Conservation (phyloP, 2,888 invertebrate genomes). For the Belgica antarctica region DNA sequence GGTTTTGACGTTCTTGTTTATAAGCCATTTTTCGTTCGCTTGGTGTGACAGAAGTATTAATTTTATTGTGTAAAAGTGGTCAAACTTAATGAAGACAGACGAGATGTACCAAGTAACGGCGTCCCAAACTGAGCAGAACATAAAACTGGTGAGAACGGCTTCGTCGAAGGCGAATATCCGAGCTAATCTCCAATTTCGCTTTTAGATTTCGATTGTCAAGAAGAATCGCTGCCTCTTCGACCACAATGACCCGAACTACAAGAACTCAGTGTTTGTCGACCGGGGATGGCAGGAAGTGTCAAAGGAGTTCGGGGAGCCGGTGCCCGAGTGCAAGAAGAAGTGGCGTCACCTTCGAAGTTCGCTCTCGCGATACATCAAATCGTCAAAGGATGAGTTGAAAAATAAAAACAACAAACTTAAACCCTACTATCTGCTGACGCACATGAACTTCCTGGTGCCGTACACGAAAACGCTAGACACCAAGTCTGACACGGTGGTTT, state of each 20-base stretch:
- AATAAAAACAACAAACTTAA: slow-evolving; percentile 40
- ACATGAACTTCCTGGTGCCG: slow-evolving; percentile 55
- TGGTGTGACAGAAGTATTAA: neutral
- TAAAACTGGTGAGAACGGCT: slow-evolving; percentile 20
- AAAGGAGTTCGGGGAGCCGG: slow-evolving; percentile 25
- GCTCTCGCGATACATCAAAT: slow-evolving; percentile 22
- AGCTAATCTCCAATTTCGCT: neutral
- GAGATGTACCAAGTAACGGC: slow-evolving; percentile 43
- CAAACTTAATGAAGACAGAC: neutral
- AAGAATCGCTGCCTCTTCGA: slow-evolving; percentile 23
- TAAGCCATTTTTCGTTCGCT: slow-evolving; percentile 9
- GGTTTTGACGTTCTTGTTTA: no score
- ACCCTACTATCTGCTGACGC: slow-evolving; percentile 55
- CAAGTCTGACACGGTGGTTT: neutral
- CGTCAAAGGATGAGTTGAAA: neutral
- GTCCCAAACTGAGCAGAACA: slow-evolving; percentile 39
- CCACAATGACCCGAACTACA: slow-evolving; percentile 37
- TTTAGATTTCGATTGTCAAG: slow-evolving; percentile 37
- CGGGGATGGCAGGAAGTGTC: slow-evolving; percentile 20
- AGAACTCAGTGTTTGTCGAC: slow-evolving; percentile 33
- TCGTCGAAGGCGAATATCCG: neutral
- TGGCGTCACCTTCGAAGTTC: slow-evolving; percentile 30
- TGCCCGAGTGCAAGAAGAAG: slow-evolving; percentile 40
- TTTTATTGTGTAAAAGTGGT: neutral
- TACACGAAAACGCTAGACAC: slow-evolving; percentile 47